These are phyloP conservation scores for Euschistus heros DNA, from an alignment of 1,140 invertebrate genomes.

Conservation along the genomic window DNA sequence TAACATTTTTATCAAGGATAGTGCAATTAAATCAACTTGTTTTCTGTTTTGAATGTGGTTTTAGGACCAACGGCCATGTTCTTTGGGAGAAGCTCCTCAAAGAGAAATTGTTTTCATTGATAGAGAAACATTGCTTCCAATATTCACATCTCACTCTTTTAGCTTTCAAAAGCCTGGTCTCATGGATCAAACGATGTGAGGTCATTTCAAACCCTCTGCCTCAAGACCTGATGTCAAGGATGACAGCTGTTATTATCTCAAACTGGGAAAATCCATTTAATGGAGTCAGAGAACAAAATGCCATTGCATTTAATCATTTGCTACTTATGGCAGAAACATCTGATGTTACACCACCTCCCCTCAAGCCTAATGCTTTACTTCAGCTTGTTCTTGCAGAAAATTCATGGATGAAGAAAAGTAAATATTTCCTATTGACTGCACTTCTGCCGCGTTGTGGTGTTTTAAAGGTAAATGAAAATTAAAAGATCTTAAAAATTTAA, in stretches of 20 bases:
- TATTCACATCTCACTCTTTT: constrained; percentile 18
- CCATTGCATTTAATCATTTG: constrained; percentile 3
- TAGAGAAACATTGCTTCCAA: constrained; percentile 16
- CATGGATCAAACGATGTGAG: constrained; percentile 6
- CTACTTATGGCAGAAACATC: neutral
- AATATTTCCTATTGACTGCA: constrained; percentile 24
- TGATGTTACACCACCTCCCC: neutral
- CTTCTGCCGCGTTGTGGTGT: constrained; percentile 13
- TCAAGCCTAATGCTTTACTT: constrained; percentile 18
- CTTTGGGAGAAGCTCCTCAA: constrained; percentile 15
- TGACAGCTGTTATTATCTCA: constrained; percentile 26
- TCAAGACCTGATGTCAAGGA: neutral
- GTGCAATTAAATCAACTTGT: too few species aligned
- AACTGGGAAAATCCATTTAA: constrained; percentile 29
- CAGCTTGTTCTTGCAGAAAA: constrained; percentile 23
- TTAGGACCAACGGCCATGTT: constrained; percentile 7
- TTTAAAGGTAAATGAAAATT: neutral
- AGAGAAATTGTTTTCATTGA: constrained; percentile 16
- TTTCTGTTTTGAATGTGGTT: neutral
- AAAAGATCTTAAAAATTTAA: constrained; percentile 6
- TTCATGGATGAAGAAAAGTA: constrained; percentile 27
- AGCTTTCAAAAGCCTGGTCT: constrained; percentile 19
- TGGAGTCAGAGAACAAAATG: constrained; percentile 24
- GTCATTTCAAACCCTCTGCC: neutral
- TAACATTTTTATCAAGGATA: too few species aligned